A percentile compares a stretch with the other conserved stretches of the same genome.
Conservation (phyloP, 1,140 invertebrate genomes). For the Lineus longissimus region DNA sequence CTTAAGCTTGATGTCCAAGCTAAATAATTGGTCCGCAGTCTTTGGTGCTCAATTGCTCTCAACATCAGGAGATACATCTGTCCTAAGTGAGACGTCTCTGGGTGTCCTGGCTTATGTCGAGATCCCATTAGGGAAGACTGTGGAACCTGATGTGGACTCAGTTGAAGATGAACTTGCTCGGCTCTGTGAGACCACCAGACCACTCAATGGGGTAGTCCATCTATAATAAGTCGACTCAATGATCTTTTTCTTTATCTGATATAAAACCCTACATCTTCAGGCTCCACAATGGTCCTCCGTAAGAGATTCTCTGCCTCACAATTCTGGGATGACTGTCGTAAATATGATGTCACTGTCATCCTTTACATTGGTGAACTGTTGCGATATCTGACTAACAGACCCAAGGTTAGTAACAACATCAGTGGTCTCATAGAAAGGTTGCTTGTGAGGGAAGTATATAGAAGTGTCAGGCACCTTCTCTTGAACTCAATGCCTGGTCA, state of each 20-base stretch:
- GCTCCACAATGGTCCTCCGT: slow-evolving; percentile 35
- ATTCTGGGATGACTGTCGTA: slow-evolving; percentile 40
- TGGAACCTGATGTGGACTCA: no score
- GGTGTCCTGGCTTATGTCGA: no score
- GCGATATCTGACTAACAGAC: slow-evolving; percentile 23
- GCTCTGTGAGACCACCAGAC: no score
- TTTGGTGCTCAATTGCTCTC: no score
- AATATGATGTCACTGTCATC: slow-evolving; percentile 36
- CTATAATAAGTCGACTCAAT: no score
- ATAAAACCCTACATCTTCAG: slow-evolving; percentile 22
- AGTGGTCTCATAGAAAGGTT: not conserved
- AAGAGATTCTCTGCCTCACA: slow-evolving; percentile 39
- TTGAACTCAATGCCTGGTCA: not conserved
- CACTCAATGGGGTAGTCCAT: no score
- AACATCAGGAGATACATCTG: no score
- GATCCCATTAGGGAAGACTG: no score
- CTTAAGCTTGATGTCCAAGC: no score
- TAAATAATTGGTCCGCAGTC: no score
- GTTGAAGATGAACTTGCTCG: no score
- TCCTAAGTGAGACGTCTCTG: no score
- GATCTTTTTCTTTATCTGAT: not conserved
- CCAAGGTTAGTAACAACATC: slow-evolving; percentile 14
- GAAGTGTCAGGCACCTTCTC: not conserved
- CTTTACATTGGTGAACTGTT: slow-evolving; percentile 34
- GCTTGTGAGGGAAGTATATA: not conserved